Conservation (phyloP, 2,888 invertebrate genomes). For the Drosophila flavopinicola region DNA sequence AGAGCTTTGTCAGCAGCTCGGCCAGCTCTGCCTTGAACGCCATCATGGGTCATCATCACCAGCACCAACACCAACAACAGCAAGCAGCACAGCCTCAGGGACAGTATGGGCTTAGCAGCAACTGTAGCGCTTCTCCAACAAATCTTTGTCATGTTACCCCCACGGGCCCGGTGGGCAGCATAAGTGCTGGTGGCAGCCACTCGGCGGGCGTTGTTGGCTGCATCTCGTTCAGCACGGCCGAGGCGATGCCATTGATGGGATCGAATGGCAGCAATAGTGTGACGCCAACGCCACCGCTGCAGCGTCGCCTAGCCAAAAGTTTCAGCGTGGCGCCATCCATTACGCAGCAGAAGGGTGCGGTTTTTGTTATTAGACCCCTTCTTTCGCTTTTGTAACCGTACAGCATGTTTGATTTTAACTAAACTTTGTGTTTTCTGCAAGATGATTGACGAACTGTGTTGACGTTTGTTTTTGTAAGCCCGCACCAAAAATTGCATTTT, state of each 20-base stretch:
- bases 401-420: conserved; percentile 16
- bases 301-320: conserved; percentile 95
- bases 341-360: conserved; percentile 85
- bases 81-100: conserved; percentile 42
- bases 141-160: conserved; percentile 19
- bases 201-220: conserved; percentile 80
- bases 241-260: conserved; percentile 27
- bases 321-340: conserved; percentile 93
- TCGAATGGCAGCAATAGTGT: conserved; percentile 68
- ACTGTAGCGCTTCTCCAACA: conserved; percentile 43
- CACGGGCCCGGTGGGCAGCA: conserved; percentile 44
- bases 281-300: conserved; percentile 91
- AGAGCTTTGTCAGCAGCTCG: conserved; percentile 82
- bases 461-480: background rate
- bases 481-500: conserved; percentile 20
- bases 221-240: conserved; percentile 73
- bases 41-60: conserved; percentile 78
- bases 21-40: conserved; percentile 83
- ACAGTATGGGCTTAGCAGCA: conserved; percentile 33
- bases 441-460: background rate
- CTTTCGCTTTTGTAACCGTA: conserved; percentile 32
- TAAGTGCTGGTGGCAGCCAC: conserved; percentile 84
- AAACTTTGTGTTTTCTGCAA: conserved; percentile 1
- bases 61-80: conserved; percentile 37
- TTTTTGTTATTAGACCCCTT: conserved; percentile 18